Evolutionary conservation across 92 coral and sea anemone genomes (phyloP), one percentile per base, ranked within the genome.

Genomic region (Zoanthus gigantus): DNA sequence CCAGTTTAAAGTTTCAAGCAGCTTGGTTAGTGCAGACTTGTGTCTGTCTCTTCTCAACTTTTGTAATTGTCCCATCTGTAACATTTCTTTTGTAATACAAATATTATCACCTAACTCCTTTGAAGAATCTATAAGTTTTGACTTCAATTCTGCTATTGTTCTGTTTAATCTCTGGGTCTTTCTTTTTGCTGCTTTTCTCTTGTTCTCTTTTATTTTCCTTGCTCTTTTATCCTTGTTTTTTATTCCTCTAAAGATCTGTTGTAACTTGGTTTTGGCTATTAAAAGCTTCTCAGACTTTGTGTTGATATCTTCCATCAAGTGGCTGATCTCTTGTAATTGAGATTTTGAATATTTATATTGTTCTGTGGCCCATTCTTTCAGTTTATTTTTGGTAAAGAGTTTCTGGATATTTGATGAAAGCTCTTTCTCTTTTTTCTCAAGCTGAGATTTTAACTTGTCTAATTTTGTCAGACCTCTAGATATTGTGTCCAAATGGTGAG

Each of bases 381-480:
- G 32, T 86, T 90, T 77, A 77, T 89, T 89, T 65, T 88, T 89
- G 71, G 83, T 17, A 71, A 83, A 89, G 67, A 71, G 92, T 83
- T 83, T 83, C 32, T 58, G 65, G 65, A 58, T 58, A 58, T 58
- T 58, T 58, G 65, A 58, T 12, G 65, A 58, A 58, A 58, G n/a
- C 65, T 58, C 65, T 58, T 58, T 14, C 65, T 58, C 65, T 58
- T 58, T 58, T 58, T 89, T 83, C 88, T 89, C 89, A 31, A 83
- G 72, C 34, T 89, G 75, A 45, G 78, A 83, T 83, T 48, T 67
- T 76, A 89, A 32, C 83, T 73, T 71, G 75, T 57, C 89, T 78
- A 90, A 85, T 85, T 90, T 89, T 44, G 31, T 78, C 74, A 77
- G 74, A 90, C 90, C 82, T 78, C 77, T 84, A 48, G 90, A 74